Percentiles rank a stretch among this genome's conserved stretches.
Conservation (phyloP, 1,140 invertebrate species). For the Camponotus floridanus region DNA sequence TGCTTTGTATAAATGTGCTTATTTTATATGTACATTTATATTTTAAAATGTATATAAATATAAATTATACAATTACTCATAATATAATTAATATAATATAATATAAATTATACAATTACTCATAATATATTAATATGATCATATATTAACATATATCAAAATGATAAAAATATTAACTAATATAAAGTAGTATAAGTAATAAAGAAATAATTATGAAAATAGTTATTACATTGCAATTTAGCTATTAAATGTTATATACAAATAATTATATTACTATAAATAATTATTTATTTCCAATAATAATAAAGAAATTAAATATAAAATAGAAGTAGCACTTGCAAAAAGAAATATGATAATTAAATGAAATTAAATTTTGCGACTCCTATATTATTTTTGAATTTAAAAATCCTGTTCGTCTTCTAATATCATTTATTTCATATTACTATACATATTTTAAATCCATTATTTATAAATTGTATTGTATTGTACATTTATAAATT, state of each 20-base stretch:
- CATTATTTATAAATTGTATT: constrained; percentile 11
- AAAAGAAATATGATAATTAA: neutral
- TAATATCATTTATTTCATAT: neutral
- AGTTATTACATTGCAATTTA: too few species aligned
- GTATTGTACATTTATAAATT: constrained; percentile 10
- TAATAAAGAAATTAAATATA: constrained; percentile 1
- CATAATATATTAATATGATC: too few species aligned
- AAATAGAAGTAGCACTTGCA: neutral
- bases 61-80: too few species aligned
- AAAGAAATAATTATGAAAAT: neutral
- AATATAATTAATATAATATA: too few species aligned
- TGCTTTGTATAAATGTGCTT: too few species aligned
- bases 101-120: too few species aligned
- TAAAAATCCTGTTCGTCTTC: neutral
- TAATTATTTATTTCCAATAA: neutral
- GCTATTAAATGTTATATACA: too few species aligned
- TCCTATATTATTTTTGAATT: neutral
- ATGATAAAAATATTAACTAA: too few species aligned
- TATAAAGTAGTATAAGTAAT: neutral
- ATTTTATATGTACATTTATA: too few species aligned
- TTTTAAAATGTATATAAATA: too few species aligned
- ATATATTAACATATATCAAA: too few species aligned
- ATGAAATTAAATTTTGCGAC: too few species aligned
- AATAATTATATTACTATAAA: neutral
- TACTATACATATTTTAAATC: constrained; percentile 16